Evolutionary conservation across 2,113 vertebrate genomes (phyloP), one percentile per base, ranked within the genome.

Genomic region (Pseudopodoces humilis): DNA sequence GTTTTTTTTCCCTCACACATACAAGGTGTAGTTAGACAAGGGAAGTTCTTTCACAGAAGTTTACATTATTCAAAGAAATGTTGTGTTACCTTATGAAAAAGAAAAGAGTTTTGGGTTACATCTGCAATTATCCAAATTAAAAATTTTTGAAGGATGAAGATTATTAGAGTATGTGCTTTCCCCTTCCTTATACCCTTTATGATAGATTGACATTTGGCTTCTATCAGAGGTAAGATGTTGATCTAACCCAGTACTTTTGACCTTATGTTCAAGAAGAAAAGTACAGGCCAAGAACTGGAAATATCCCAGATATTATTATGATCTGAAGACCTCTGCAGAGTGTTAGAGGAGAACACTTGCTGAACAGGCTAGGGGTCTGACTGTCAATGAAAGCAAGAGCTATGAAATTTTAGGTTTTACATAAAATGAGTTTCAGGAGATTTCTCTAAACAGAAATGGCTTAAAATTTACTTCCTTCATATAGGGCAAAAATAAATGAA

Each of bases 21-120:
- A 31, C 2, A 39, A 6, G 1, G 0, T 8, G 3, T 14, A 20
- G 6, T 47, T 47, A 39, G 12, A 12, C 21, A 27, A 11, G 24
- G 16, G 13, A 83, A 23, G 2, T 19, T 15, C 37, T 53, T 65
- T 37, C 30, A 39, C 8, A 28, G 8, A 86, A 71, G 3, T n/a
- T 72, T 30, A 15, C 4, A 21, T 13, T 43, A 56, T 18, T 91
- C 18, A 62, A 70, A 88, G 3, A 12, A 75, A 58, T 35, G 2
- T 0, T 50, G 8, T 37, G 28, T 25, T 49, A 92, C 5, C 6
- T 65, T 9, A 3, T 23, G 20, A 27, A 69, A 81, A 83, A 39
- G 1, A 49, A 63, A 91, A 35, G 3, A 37, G 2, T 39, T 52
- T 43, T 23, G 28, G 4, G 4, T 49, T 86, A 49, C 10, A 63